Conservation (phyloP, 2,888 invertebrate genomes). For the Taenaris catops region DNA sequence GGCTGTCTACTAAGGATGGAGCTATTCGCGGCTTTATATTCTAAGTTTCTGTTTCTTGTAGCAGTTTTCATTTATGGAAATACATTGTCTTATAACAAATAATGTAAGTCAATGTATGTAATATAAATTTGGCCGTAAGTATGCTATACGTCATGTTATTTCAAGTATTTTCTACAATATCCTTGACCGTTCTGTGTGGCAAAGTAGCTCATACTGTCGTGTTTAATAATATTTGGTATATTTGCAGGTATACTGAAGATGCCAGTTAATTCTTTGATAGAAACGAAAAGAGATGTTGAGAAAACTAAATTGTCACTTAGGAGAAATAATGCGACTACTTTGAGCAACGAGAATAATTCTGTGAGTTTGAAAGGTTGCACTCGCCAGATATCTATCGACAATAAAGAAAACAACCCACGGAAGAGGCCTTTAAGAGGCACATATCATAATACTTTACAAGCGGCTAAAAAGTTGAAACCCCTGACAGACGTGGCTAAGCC, state of each 20-base stretch:
- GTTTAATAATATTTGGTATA: slow-evolving; percentile 21
- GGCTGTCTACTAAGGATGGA: slow-evolving; percentile 58
- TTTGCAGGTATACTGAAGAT: slow-evolving; percentile 76
- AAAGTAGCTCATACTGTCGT: slow-evolving; percentile 38
- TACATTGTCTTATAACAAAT: slow-evolving; percentile 56
- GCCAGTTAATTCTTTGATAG: slow-evolving; percentile 69
- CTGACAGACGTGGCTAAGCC: slow-evolving; percentile 44
- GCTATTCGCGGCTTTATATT: slow-evolving; percentile 52
- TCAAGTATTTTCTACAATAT: slow-evolving; percentile 34
- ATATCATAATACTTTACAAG: slow-evolving; percentile 58
- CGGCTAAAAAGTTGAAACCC: slow-evolving; percentile 65
- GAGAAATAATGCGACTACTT: slow-evolving; percentile 62
- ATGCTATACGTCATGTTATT: slow-evolving; percentile 29
- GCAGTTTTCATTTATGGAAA: slow-evolving; percentile 34
- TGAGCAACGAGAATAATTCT: slow-evolving; percentile 53
- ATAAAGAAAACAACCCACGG: slow-evolving; percentile 64
- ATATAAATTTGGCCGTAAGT: slow-evolving; percentile 62
- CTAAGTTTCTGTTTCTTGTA: slow-evolving; percentile 45
- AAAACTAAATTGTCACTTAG: slow-evolving; percentile 64
- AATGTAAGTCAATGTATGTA: slow-evolving; percentile 67
- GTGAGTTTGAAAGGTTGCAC: slow-evolving; percentile 42
- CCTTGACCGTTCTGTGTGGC: slow-evolving; percentile 57
- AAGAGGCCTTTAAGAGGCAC: slow-evolving; percentile 57
- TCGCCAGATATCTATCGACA: slow-evolving; percentile 37
- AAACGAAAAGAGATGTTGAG: slow-evolving; percentile 65